Conservation (phyloP, 2,797 vertebrate genomes). For the Pseudochaenichthys georgianus region DNA sequence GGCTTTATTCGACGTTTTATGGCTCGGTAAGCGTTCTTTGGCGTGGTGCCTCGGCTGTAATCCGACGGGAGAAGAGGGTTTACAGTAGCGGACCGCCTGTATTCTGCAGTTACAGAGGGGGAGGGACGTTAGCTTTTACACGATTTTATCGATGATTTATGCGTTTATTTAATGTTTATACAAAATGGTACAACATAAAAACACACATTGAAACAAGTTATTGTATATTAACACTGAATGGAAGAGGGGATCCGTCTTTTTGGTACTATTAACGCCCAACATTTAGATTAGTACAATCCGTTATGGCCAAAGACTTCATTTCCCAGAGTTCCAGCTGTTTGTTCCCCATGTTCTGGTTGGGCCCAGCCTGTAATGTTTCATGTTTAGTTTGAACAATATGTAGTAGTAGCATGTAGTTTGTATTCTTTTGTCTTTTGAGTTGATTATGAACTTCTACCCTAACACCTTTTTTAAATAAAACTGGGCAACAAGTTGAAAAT, state of each 20-base stretch:
- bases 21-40: background rate
- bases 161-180: fast-evolving
- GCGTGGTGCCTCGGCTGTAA: conserved; percentile 70
- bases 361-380: background rate
- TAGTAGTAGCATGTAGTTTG: background rate
- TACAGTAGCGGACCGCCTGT: background rate
- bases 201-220: fast-evolving
- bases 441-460: no score
- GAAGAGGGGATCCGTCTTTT: fast-evolving
- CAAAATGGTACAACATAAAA: fast-evolving
- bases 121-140: background rate
- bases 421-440: background rate
- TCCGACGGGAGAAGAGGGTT: conserved; percentile 73
- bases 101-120: conserved; percentile 40
- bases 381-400: background rate
- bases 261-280: fast-evolving
- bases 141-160: background rate
- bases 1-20: conserved; percentile 71
- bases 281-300: conserved; percentile 63
- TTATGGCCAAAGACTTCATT: conserved; percentile 53
- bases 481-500: background rate
- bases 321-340: conserved; percentile 44
- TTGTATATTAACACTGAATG: fast-evolving
- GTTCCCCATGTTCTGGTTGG: conserved; percentile 1
- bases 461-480: background rate